These are phyloP conservation scores for Sussaba pulchella DNA, from an alignment of 2,888 invertebrate species.

Conservation along the genomic window DNA sequence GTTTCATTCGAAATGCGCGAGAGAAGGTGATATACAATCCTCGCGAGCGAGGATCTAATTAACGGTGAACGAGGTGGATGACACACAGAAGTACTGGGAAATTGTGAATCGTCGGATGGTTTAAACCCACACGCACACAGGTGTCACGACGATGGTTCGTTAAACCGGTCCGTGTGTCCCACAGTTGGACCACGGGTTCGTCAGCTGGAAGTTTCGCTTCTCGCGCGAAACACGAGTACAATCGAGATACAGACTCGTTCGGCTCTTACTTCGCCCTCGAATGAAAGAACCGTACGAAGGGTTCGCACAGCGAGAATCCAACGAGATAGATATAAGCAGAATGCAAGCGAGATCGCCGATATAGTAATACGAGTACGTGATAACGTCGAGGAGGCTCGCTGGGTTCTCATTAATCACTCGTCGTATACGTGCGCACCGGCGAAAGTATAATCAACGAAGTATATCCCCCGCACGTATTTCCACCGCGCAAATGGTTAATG, in stretches of 20 bases:
- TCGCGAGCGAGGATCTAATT: too few relatives aligned
- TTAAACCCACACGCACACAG: background rate
- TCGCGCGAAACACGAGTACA: conserved; percentile 22
- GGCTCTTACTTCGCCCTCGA: background rate
- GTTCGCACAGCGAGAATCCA: too few relatives aligned
- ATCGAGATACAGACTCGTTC: conserved; percentile 22
- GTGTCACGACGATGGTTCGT: too few relatives aligned
- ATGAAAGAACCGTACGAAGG: conserved; percentile 17
- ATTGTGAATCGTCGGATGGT: background rate
- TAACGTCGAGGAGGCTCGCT: conserved; percentile 26
- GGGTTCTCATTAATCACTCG: conserved; percentile 41
- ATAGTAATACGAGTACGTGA: conserved; percentile 23
- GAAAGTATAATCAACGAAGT: conserved; percentile 36
- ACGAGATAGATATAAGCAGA: background rate
- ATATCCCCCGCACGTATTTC: background rate
- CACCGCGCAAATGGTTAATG: too few relatives aligned
- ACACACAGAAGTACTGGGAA: too few relatives aligned
- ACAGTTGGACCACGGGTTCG: background rate
- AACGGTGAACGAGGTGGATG: too few relatives aligned
- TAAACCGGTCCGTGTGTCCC: background rate
- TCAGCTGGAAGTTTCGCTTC: conserved; percentile 18
- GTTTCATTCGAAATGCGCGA: too few relatives aligned
- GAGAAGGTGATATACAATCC: too few relatives aligned
- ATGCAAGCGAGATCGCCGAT: background rate
- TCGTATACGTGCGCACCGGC: conserved; percentile 22